Evolutionary conservation across 2,888 invertebrate genomes (phyloP), one percentile per base, ranked within the genome.

Genomic region (Lochmaea capreae): DNA sequence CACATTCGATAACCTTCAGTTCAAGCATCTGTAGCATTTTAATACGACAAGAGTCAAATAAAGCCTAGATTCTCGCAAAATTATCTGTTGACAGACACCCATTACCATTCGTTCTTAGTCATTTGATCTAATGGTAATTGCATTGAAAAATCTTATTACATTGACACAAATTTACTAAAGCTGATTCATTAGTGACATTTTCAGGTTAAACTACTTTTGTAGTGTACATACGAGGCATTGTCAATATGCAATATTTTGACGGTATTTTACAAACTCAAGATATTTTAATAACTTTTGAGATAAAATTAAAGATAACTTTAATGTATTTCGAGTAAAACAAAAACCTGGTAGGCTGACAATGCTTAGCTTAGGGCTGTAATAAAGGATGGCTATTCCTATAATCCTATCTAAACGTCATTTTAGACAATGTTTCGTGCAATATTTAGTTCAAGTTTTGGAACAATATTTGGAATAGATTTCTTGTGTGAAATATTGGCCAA

Each of bases 131-230:
- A 52, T 26, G 16, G 58, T 65, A 62, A 73, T 70, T 70, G 70
- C 62, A 11, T 49, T 46, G 63, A 63, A 71, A 71, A 74, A 74
- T 74, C 57, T 67, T 58, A 75, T 75, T 71, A 73, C 78, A 78
- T 78, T 78, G 78, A 78, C 78, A 78, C 78, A 77, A 77, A 76
- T 78, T 76, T 76, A 72, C 74, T 72, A 74, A 58, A 69, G 78
- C 76, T 78, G 78, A 78, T 77, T 78, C 78, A 78, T 73, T 74
- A 69, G 70, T 77, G 78, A 78, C 77, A 77, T 74, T 76, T 76
- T 77, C 73, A 76, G 78, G 78, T 78, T 78, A 75, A 72, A 70
- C 72, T 14, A 65, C 54, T 72, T 66, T 75, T 63, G 65, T 42
- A 59, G 59, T 59, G 59, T 33, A 9, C 16, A 11, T 57, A 52